A percentile compares a stretch with the other conserved stretches of the same genome.
phyloP scores from a whole-genome alignment of 2,888 invertebrate genomes.

The Melieria omissa region DNA sequence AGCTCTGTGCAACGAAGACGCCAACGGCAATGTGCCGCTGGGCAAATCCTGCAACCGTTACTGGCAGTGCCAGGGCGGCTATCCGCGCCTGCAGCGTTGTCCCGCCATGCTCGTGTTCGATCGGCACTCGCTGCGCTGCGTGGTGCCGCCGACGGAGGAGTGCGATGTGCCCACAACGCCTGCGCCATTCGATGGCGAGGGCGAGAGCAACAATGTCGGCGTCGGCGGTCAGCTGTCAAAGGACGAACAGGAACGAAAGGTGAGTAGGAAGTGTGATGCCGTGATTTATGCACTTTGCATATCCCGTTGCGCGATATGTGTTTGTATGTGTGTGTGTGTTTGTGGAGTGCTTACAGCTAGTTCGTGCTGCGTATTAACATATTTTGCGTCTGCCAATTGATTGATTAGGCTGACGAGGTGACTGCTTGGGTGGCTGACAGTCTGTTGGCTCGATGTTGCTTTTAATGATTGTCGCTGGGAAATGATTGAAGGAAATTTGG shows the following conservation, averaged over 20 bases:
- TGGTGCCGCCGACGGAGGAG: constrained; percentile 90
- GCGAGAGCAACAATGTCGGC: constrained; percentile 47
- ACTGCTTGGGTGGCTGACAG: neutral
- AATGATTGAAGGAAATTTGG: no score
- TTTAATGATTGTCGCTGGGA: neutral
- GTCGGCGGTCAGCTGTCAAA: constrained; percentile 49
- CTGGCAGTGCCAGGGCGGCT: constrained; percentile 95
- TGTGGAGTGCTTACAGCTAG: neutral
- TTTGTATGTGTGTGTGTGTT: neutral
- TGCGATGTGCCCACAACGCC: constrained; percentile 86
- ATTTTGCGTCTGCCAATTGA: constrained; percentile 23
- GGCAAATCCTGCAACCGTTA: constrained; percentile 94
- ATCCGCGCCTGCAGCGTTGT: constrained; percentile 89
- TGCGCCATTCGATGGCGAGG: constrained; percentile 71
- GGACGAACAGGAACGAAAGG: constrained; percentile 56
- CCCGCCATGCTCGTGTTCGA: constrained; percentile 93
- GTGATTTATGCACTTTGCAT: neutral
- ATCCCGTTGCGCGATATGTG: neutral
- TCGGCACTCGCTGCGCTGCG: constrained; percentile 82
- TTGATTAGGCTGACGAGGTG: constrained; percentile 19
- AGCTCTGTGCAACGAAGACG: constrained; percentile 91
- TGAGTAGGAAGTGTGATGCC: constrained; percentile 40
- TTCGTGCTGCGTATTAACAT: constrained; percentile 20
- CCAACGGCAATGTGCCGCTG: constrained; percentile 90
- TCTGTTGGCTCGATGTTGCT: neutral